phyloP scores from a whole-genome alignment of 2,797 vertebrate species.

The Pseudocheirus occidentalis region DNA sequence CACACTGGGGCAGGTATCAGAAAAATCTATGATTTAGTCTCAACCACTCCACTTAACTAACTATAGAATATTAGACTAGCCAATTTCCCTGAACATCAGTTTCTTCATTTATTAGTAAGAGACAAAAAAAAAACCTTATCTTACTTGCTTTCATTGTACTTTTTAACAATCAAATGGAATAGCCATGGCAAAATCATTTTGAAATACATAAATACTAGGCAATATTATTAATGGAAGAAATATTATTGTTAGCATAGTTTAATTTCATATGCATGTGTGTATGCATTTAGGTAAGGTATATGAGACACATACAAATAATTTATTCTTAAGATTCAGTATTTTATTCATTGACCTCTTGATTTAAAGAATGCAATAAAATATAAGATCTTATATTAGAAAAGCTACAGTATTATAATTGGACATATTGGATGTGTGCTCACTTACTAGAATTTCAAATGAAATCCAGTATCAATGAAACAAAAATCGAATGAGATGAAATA shows the following conservation, averaged over 20 bases:
- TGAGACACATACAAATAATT: not conserved
- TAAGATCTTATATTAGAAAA: slow-evolving; percentile 25
- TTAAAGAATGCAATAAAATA: slow-evolving; percentile 8
- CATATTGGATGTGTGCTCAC: not conserved
- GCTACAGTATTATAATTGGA: slow-evolving; percentile 7
- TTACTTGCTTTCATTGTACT: not conserved
- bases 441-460: slow-evolving; percentile 33
- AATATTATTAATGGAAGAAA: not conserved
- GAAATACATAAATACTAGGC: not conserved
- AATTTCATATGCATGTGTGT: not conserved
- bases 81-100: not conserved
- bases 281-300: not conserved
- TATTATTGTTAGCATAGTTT: not conserved
- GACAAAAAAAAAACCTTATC: too few relatives aligned
- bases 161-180: not conserved
- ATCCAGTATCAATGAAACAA: not conserved
- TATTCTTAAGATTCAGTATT: not conserved
- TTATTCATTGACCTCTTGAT: not conserved
- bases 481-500: not conserved
- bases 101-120: not conserved
- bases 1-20: not conserved
- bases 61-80: not conserved
- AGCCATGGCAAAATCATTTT: not conserved
- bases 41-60: not conserved
- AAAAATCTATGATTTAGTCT: not conserved